These are phyloP conservation scores for Willisornis vidua DNA, from an alignment of 2,113 vertebrate species.

Conservation along the genomic window DNA sequence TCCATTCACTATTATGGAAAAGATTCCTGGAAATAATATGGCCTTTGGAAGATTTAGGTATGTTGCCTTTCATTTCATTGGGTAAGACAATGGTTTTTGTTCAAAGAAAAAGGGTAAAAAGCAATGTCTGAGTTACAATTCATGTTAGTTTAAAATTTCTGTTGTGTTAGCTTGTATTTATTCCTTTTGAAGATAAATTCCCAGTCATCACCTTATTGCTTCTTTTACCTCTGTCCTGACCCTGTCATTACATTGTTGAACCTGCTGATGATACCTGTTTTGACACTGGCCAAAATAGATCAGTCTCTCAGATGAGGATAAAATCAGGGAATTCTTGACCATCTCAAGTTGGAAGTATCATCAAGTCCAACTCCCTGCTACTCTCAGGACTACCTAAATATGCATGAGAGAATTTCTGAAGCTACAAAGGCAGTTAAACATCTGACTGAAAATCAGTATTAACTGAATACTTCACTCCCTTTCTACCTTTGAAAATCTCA, in stretches of 20 bases:
- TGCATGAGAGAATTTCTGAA: conserved; percentile 9
- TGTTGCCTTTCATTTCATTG: background rate
- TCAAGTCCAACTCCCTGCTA: background rate
- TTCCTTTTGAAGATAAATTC: background rate
- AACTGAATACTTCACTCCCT: conserved; percentile 10
- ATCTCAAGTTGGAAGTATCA: background rate
- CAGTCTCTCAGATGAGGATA: background rate
- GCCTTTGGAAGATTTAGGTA: background rate
- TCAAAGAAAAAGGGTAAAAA: background rate
- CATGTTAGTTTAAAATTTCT: background rate
- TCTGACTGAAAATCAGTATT: conserved; percentile 14
- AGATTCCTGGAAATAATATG: background rate
- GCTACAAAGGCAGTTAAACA: conserved; percentile 7
- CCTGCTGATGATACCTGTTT: background rate
- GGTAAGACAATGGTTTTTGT: background rate
- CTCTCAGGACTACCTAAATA: background rate
- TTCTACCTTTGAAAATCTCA: conserved; percentile 32
- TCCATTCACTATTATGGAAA: background rate
- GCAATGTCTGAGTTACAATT: background rate
- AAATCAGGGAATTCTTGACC: background rate
- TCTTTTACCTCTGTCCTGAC: background rate
- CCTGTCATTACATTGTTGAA: background rate
- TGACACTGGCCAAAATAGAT: background rate
- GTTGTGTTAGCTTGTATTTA: background rate
- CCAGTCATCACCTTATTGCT: background rate